Base-by-base conservation (phyloP, 2,888 invertebrate species). In the Nymphalis polychloros region DNA sequence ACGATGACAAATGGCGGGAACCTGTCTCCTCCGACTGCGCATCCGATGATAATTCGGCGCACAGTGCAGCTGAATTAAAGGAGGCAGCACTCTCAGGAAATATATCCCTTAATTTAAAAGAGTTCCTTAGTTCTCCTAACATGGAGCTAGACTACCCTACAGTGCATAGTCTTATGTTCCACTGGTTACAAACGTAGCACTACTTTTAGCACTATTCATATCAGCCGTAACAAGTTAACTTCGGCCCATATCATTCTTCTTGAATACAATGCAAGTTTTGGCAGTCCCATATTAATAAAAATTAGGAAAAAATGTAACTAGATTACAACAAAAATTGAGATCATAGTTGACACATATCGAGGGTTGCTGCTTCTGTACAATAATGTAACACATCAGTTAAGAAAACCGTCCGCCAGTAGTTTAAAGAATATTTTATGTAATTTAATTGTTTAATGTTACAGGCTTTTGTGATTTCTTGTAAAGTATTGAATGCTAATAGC, bases 101-200 rank as follows among this genome's bases (percentile, higher is more conserved):
- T 64, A 77, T 80, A 46, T 75, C 86, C 19, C 83, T 87, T 47
- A 83, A 85, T 73, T 84, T 92, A 48, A 84, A 84, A 67, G 90
- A 91, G 78, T 84, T 92, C 72, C 83, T 92, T 35, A 88, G 85
- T 76, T 87, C 89, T 63, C 92, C 92, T 31, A 89, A 91, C 67
- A 87, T 89, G 0, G 92, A 92, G 80, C 82, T 92, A 13, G 92
- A 92, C 82, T 92, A 91, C 76, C 88, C 89, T 49, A 92, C 92
- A 0, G 90, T 92, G 75, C 92, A 92, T 84, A 92, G 91, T 78
- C 91, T 92, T 74, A 92, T 92, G 92, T 90, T 92, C 78, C 92
- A 92, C 80, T 92, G 92, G 92, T 82, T 92, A 81, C 92, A 92
- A 76, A 92, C 92, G 87, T 92, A 92, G 88, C 91, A 81, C 73